Percentiles rank a stretch among this genome's conserved stretches.
Conservation (phyloP, 1,140 invertebrate species). For the Drosophila pruinosa region DNA sequence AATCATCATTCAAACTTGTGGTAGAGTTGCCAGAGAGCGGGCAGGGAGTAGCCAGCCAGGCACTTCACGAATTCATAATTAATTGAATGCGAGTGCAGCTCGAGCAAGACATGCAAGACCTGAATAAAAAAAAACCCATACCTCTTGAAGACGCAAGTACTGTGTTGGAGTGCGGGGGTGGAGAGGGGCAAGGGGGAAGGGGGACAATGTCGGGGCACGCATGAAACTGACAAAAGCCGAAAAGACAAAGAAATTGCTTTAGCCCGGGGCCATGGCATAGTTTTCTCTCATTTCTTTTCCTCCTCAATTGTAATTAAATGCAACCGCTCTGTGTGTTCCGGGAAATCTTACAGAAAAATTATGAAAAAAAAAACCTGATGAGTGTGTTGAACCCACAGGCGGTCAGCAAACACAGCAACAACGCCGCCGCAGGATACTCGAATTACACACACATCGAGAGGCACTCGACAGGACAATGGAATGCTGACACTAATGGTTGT, state of each 20-base stretch:
- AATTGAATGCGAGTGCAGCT: constrained; percentile 33
- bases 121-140: constrained; percentile 3
- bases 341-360: constrained; percentile 26
- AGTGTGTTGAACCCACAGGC: constrained; percentile 24
- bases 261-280: background rate
- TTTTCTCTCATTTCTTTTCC: constrained; percentile 18
- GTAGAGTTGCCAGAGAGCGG: background rate
- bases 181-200: no score
- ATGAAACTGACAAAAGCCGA: constrained; percentile 14
- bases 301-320: constrained; percentile 43
- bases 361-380: constrained; percentile 34
- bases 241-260: constrained; percentile 38
- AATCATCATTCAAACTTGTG: constrained; percentile 47
- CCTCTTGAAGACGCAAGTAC: constrained; percentile 3
- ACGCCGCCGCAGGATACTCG: constrained; percentile 11
- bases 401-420: background rate
- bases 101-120: constrained; percentile 20
- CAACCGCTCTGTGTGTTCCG: constrained; percentile 31
- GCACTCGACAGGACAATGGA: background rate
- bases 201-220: background rate
- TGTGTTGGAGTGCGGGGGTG: background rate
- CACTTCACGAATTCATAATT: constrained; percentile 29
- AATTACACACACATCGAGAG: constrained; percentile 6
- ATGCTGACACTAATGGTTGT: constrained; percentile 28
- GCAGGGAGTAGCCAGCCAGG: background rate